Percentiles rank a stretch among this genome's conserved stretches.
Evolutionary conservation across 53 echinoderm and acorn worm species (phyloP).

Genomic region (Stichopus horrens): DNA sequence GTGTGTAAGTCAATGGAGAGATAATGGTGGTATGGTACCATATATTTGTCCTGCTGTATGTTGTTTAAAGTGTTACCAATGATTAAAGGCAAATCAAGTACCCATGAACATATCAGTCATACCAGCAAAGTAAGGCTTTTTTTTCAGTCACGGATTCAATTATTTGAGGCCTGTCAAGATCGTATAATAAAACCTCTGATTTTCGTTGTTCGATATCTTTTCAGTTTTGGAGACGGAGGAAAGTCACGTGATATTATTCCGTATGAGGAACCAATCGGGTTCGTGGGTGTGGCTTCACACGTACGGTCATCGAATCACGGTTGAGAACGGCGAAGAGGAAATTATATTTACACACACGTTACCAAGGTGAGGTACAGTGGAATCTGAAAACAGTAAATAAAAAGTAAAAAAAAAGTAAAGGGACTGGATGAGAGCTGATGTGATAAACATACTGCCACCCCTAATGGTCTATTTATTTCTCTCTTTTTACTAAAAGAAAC

Average conservation of each 20-base stretch:
- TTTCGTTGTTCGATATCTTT: background rate
- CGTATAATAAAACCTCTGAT: background rate
- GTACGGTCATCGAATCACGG: conserved; percentile 74
- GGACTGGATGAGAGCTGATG: too few relatives aligned
- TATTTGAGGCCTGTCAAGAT: background rate
- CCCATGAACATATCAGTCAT: background rate
- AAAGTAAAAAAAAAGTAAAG: too few relatives aligned
- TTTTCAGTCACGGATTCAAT: too few relatives aligned
- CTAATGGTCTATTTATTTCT: too few relatives aligned
- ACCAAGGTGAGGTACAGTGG: conserved; percentile 63
- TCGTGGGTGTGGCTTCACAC: conserved; percentile 96
- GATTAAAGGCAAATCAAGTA: too few relatives aligned
- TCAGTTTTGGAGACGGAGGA: conserved; percentile 90
- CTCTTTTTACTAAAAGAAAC: too few relatives aligned
- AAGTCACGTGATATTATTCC: conserved; percentile 79
- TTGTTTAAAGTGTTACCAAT: too few relatives aligned
- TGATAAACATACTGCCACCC: too few relatives aligned
- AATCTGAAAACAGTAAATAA: background rate
- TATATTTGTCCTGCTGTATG: too few relatives aligned
- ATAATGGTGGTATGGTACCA: too few relatives aligned
- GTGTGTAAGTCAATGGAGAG: too few relatives aligned
- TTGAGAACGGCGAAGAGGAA: conserved; percentile 72
- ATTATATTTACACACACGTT: conserved; percentile 82
- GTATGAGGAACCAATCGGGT: conserved; percentile 70
- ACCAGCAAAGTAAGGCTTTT: background rate